Conservation (phyloP, 1,140 invertebrate genomes). For the Pomacea maculata region DNA sequence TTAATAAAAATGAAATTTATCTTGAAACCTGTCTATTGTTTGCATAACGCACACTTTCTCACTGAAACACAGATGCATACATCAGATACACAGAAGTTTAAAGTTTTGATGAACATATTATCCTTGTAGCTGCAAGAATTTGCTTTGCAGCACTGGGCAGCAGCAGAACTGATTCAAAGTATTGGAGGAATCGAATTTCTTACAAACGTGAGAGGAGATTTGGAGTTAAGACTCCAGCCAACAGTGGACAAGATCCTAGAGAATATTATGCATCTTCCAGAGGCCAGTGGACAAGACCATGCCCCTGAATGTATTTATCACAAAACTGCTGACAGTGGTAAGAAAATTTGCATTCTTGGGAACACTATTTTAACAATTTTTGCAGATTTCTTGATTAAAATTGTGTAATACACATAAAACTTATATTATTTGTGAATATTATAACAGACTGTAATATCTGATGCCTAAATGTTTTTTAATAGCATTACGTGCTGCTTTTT, state of each 20-base stretch:
- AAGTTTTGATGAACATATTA: not conserved
- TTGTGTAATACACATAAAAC: too few species aligned
- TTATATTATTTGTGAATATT: too few species aligned
- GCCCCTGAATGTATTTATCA: conserved; percentile 58
- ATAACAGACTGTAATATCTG: too few species aligned
- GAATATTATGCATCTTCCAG: conserved; percentile 56
- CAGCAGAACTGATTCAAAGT: conserved; percentile 56
- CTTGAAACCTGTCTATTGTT: not conserved
- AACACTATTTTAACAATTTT: too few species aligned
- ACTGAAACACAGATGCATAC: not conserved
- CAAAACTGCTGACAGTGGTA: conserved; percentile 48
- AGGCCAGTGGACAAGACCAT: conserved; percentile 40
- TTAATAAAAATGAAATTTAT: not conserved
- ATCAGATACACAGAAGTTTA: not conserved
- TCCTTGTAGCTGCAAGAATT: not conserved
- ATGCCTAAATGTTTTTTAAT: too few species aligned
- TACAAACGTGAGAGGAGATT: conserved; percentile 51
- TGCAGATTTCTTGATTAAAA: too few species aligned
- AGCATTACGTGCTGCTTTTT: too few species aligned
- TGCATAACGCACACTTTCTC: too few species aligned
- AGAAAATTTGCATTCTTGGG: not conserved
- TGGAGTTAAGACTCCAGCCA: conserved; percentile 43
- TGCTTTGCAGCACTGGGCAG: conserved; percentile 53
- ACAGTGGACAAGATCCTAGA: conserved; percentile 60
- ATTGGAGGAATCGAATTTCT: conserved; percentile 62